Base-by-base conservation (phyloP, 2,113 vertebrate genomes). In the Scortum barcoo region DNA sequence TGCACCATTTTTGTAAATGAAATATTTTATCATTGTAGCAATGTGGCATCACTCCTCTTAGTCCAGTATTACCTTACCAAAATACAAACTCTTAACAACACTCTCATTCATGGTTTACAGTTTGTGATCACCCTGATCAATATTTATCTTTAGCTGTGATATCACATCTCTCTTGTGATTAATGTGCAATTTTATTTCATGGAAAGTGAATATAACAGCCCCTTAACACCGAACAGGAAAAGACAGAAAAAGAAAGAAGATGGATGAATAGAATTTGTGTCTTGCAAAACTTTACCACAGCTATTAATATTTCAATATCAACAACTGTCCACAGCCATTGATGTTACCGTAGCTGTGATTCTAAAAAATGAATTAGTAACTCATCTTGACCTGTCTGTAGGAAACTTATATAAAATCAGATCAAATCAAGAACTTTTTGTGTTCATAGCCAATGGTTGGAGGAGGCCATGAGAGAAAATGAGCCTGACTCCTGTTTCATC, bases 391-490 rank as follows among this genome's bases (percentile, higher is more conserved):
- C 14, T 57, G 14, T 8, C 54, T 6, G 13, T 2, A 26, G 13
- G 17, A 57, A 57, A 19, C 2, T 11, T 19, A 44, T 5, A 28
- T 19, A 72, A 53, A 72, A 58, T 5, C n/a, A n/a, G n/a, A n/a
- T 11, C 9, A 40, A 40, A 24, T 42, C 5, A 24, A 13, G 1
- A 42, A 26, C 13, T 44, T 66, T 80, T 60, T 85, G 8, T 82
- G 65, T 78, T 36, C 10, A 78, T 83, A 99, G 97, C 57, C 96
- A 96, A 85, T 99, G 97, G 97, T 84, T 99, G 66, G 89, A 95
- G 63, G 97, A 98, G 28, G 97, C 96, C 1, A 48, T 97, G 88
- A 96, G 72, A 38, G 97, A 98, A 84, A 99, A 98, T 1, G 95
- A 97, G 26, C 96, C 95, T 0, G 87, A 90, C 24, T 94, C 96